Conservation (phyloP, 1,140 invertebrate genomes). For the Cardiocondyla obscurior region DNA sequence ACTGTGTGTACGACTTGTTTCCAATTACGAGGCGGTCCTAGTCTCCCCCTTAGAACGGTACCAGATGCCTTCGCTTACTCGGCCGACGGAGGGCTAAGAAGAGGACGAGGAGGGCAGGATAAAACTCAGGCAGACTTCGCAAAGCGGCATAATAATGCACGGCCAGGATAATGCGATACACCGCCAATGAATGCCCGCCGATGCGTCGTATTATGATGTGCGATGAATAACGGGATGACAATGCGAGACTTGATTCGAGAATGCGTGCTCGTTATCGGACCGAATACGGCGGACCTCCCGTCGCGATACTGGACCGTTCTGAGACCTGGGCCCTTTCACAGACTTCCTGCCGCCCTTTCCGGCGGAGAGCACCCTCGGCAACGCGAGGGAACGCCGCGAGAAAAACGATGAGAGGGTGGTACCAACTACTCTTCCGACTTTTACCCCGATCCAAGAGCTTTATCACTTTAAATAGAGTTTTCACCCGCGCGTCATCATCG, state of each 20-base stretch:
- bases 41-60: neutral
- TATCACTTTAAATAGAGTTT: neutral
- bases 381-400: neutral
- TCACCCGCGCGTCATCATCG: neutral
- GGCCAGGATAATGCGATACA: conserved; percentile 65
- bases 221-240: conserved; percentile 70
- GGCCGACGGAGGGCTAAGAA: neutral
- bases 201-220: conserved; percentile 50
- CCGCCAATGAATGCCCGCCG: conserved; percentile 70
- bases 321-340: conserved; percentile 63
- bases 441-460: too few relatives aligned
- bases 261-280: conserved; percentile 78
- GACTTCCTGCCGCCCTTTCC: conserved; percentile 48
- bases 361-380: neutral
- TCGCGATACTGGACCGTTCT: conserved; percentile 65
- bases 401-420: conserved; percentile 22
- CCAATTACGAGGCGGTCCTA: conserved; percentile 25
- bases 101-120: neutral
- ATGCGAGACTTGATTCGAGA: conserved; percentile 79
- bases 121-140: conserved; percentile 35
- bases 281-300: conserved; percentile 62
- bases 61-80: conserved; percentile 41
- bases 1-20: neutral
- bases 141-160: conserved; percentile 37
- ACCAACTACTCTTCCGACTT: neutral